Percentiles rank a stretch among this genome's conserved stretches.
Conservation (phyloP, 1,140 invertebrate genomes). For the Hyphantria cunea region DNA sequence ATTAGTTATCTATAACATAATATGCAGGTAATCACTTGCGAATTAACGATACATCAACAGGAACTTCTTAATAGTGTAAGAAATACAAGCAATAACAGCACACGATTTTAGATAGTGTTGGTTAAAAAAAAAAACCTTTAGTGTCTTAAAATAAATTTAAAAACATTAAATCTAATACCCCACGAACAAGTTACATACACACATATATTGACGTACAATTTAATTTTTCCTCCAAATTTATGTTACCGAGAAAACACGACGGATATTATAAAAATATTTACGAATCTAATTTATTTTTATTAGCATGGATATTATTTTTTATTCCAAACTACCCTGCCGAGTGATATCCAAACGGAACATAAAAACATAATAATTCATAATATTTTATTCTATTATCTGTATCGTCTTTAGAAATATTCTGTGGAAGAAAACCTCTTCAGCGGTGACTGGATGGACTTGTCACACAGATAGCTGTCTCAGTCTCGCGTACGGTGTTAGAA, state of each 20-base stretch:
- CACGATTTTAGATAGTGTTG: too few relatives aligned
- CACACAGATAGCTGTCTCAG: conserved; percentile 31
- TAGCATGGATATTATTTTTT: conserved; percentile 24
- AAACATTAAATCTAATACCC: too few relatives aligned
- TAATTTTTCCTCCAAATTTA: background rate
- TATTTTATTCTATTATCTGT: conserved; percentile 31
- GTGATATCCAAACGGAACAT: conserved; percentile 28
- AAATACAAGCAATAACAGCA: too few relatives aligned
- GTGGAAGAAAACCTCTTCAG: conserved; percentile 28
- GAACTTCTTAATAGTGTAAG: too few relatives aligned
- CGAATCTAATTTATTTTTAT: conserved; percentile 28
- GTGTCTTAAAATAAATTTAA: too few relatives aligned
- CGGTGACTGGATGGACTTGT: conserved; percentile 21
- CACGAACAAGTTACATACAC: background rate
- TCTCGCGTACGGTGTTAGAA: background rate
- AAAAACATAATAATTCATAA: conserved; percentile 33
- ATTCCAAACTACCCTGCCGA: conserved; percentile 25
- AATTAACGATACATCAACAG: too few relatives aligned
- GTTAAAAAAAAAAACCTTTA: too few relatives aligned
- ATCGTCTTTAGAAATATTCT: conserved; percentile 13
- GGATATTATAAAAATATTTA: conserved; percentile 17
- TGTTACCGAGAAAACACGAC: background rate
- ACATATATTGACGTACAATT: conserved; percentile 14
- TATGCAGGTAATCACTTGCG: too few relatives aligned
- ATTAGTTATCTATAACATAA: too few relatives aligned